A percentile compares a stretch with the other conserved stretches of the same genome.
These are phyloP conservation scores for Hiodon tergisus DNA, from an alignment of 2,113 vertebrate species.

Conservation along the genomic window DNA sequence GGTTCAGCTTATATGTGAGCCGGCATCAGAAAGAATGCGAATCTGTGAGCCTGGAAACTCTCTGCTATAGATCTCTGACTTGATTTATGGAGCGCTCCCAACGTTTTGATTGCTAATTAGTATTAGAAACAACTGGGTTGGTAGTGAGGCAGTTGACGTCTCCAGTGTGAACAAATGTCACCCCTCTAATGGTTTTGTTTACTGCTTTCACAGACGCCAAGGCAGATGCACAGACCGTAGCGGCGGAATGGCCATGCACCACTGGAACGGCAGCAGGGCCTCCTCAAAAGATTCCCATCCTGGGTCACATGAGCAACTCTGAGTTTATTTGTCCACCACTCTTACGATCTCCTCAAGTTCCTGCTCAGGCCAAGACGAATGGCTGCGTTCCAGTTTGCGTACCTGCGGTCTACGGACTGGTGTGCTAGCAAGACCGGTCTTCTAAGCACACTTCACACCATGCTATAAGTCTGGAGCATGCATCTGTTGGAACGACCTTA, in stretches of 20 bases:
- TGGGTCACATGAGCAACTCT: conserved; percentile 27
- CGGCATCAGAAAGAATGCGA: conserved; percentile 36
- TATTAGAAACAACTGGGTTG: conserved; percentile 51
- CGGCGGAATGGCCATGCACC: conserved; percentile 48
- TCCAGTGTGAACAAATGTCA: conserved; percentile 52
- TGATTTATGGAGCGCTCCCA: conserved; percentile 45
- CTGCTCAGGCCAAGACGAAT: not conserved
- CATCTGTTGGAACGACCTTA: too few species aligned
- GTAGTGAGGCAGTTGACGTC: conserved; percentile 55
- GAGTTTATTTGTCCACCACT: not conserved
- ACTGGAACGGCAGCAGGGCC: conserved; percentile 47
- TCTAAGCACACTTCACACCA: too few species aligned
- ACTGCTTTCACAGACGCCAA: conserved; percentile 40
- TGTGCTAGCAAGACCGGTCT: too few species aligned
- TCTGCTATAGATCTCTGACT: conserved; percentile 30
- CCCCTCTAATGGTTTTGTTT: conserved; percentile 45
- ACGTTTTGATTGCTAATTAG: conserved; percentile 58
- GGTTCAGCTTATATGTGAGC: conserved; percentile 30
- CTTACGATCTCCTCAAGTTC: not conserved
- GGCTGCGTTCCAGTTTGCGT: too few species aligned
- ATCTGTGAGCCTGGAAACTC: conserved; percentile 33
- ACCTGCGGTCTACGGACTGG: too few species aligned
- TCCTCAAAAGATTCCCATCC: conserved; percentile 32
- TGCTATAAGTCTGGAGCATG: too few species aligned
- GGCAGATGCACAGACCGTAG: conserved; percentile 49